phyloP scores from a whole-genome alignment of 2,113 vertebrate genomes.

The Trachemys scripta region DNA sequence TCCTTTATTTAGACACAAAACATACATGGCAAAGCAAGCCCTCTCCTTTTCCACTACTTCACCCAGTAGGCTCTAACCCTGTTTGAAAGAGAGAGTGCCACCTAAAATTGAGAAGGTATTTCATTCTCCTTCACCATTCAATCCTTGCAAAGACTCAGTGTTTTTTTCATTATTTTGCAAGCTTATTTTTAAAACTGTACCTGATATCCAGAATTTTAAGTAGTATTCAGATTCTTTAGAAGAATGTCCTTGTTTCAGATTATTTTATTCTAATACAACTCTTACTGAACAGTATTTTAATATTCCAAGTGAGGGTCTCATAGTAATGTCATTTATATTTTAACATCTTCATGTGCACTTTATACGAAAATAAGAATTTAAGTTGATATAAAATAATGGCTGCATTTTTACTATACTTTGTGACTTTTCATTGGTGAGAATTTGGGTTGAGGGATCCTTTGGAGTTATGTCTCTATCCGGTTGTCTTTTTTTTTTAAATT shows the following conservation, averaged over 20 bases:
- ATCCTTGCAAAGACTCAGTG: not conserved
- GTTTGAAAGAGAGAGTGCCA: not conserved
- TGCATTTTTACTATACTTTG: not conserved
- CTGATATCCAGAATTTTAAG: not conserved
- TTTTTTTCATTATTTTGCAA: not conserved
- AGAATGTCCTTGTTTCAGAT: not conserved
- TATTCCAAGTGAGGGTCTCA: no score
- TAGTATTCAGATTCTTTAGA: not conserved
- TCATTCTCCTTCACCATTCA: not conserved
- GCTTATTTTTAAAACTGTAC: not conserved
- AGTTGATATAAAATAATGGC: no score
- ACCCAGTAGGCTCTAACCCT: not conserved
- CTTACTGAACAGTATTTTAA: not conserved
- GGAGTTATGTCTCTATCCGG: no score
- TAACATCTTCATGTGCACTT: no score
- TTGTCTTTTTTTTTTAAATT: no score
- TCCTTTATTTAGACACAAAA: not conserved
- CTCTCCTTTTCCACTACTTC: not conserved
- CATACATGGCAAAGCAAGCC: no score
- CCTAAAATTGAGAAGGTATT: not conserved
- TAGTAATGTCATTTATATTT: no score
- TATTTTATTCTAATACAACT: not conserved
- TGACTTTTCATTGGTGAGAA: no score
- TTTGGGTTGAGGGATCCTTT: no score
- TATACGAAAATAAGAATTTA: no score